Base-by-base conservation (phyloP, 2,888 invertebrate species). In the Caprella mutica region DNA sequence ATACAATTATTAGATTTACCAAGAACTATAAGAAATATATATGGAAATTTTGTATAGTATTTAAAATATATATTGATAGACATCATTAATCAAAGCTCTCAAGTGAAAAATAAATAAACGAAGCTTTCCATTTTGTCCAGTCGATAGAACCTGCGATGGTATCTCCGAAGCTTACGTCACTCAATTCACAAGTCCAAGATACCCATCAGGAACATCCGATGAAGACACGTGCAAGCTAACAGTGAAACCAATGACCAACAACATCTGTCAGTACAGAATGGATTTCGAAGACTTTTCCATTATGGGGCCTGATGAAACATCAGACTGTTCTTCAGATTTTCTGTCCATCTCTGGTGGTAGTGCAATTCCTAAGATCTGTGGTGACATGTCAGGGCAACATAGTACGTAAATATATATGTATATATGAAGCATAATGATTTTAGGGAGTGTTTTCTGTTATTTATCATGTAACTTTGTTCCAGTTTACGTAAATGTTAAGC, bases 401-500 rank as follows among this genome's bases (percentile, higher is more conserved):
- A 38, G 53, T 53, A 24, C n/a, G 53, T 39, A 8, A n/a, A n/a
- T n/a, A n/a, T n/a, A n/a, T n/a, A n/a, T n/a, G n/a, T n/a, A n/a
- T n/a, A n/a, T n/a, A n/a, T n/a, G n/a, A n/a, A n/a, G n/a, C n/a
- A n/a, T n/a, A n/a, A n/a, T n/a, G n/a, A n/a, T n/a, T n/a, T n/a
- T n/a, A n/a, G n/a, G n/a, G n/a, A n/a, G n/a, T n/a, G n/a, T n/a
- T n/a, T n/a, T n/a, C n/a, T n/a, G n/a, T n/a, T n/a, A n/a, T n/a
- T n/a, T n/a, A n/a, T n/a, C n/a, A n/a, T 35, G 35, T 14, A 17
- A 21, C 27, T 52, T 19, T 24, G 14, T 53, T 26, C n/a, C 27
- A 53, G 53, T 42, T 24, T 53, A 40, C 53, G 53, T 53, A 14
- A 40, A 53, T 14, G 40, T 53, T 1, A 40, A 53, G 21, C 53